Base-by-base conservation (phyloP, 1,140 invertebrate species). In the Lethocerus indicus region DNA sequence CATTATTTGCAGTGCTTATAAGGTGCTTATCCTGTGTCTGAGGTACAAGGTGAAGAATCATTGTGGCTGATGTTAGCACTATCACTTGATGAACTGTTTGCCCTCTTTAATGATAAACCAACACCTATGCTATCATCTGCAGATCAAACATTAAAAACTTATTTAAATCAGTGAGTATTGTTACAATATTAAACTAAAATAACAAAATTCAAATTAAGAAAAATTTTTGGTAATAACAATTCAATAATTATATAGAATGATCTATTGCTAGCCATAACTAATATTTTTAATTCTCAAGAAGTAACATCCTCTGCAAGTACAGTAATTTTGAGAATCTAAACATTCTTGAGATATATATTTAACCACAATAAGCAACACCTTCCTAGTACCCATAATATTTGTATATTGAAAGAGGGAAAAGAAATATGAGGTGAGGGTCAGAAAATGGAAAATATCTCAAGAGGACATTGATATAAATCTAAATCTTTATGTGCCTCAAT, bases 71-170 rank as follows among this genome's bases (percentile, higher is more conserved):
- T 67, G 60, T 68, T 68, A 60, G 65, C 65, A 61, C 63, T 69
- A 51, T 71, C 68, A 50, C 66, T 69, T 25, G 69, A 70, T 46
- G 68, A 71, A 59, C 67, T 69, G 60, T 69, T 64, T 55, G 63
- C 64, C 60, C 67, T 67, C 58, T 67, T 69, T 55, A 67, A 57
- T 57, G 58, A 54, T 63, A 62, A 57, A 63, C 61, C 18, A 42
- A 25, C 28, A 51, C 62, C 61, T 55, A 65, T 58, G 58, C 65
- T 64, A 36, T 58, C 60, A 54, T 65, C 64, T 55, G 65, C 62
- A 65, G 64, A 65, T 62, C 59, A 66, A 61, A 56, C 61, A 61
- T 55, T 64, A 62, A 61, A 64, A 64, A 13, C 42, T 29, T 21
- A 24, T 42, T 43, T 49, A 25, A 48, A 20, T 32, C n/a, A 41